A percentile compares a stretch with the other conserved stretches of the same genome.
Evolutionary conservation across 2,888 invertebrate genomes (phyloP).

Genomic region (Ceraclea dissimilis): DNA sequence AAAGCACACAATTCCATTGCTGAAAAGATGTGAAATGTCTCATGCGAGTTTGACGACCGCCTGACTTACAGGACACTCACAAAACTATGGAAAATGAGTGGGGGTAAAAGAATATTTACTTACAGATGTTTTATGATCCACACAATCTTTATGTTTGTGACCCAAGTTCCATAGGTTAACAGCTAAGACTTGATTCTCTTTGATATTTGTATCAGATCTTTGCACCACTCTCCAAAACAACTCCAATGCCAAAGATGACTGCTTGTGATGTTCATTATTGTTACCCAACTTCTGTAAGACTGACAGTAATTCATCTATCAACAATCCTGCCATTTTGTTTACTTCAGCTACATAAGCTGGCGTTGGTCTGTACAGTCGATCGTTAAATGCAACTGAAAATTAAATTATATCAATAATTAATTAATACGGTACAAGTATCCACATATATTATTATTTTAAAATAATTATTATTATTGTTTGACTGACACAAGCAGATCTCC

Average conservation of each 20-base stretch:
- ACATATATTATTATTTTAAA: too few relatives aligned
- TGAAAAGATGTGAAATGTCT: too few relatives aligned
- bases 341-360: slow-evolving; percentile 76
- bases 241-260: slow-evolving; percentile 67
- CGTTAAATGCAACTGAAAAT: slow-evolving; percentile 80
- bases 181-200: slow-evolving; percentile 59
- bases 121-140: slow-evolving; percentile 48
- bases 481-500: too few relatives aligned
- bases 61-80: too few relatives aligned
- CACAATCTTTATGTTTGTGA: slow-evolving; percentile 52
- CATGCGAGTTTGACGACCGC: too few relatives aligned
- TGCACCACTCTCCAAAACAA: slow-evolving; percentile 60
- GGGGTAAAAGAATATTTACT: slow-evolving; percentile 26
- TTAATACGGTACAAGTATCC: too few relatives aligned
- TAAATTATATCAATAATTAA: too few relatives aligned
- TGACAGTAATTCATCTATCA: slow-evolving; percentile 68
- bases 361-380: slow-evolving; percentile 84
- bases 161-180: slow-evolving; percentile 77
- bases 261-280: slow-evolving; percentile 56
- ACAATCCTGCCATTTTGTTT: slow-evolving; percentile 65
- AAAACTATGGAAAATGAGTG: too few relatives aligned
- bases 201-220: slow-evolving; percentile 55
- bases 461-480: too few relatives aligned
- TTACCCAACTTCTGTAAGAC: slow-evolving; percentile 64
- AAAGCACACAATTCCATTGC: too few relatives aligned